Conservation (phyloP, 1,140 invertebrate species). For the Drosophila takahashii region DNA sequence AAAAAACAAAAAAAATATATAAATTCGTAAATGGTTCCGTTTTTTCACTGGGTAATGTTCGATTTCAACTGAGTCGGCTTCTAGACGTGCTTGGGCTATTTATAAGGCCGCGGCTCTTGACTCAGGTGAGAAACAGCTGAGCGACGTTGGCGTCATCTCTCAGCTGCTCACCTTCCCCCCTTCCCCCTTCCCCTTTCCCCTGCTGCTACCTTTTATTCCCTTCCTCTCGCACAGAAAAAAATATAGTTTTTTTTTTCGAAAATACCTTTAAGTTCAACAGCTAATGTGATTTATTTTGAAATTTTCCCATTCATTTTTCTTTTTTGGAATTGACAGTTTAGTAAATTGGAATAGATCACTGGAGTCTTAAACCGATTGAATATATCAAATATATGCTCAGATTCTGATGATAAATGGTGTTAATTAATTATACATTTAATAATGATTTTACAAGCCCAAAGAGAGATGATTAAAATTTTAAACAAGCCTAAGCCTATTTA, state of each 20-base stretch:
- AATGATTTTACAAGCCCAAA: no score
- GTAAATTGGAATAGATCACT: neutral
- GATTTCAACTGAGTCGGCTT: slow-evolving; percentile 72
- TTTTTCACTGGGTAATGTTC: slow-evolving; percentile 48
- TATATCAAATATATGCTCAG: neutral
- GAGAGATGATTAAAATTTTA: no score
- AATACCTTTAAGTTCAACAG: neutral
- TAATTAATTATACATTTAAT: neutral
- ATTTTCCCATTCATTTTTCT: neutral
- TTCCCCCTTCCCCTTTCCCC: neutral
- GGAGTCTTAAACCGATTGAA: neutral
- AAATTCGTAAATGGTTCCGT: slow-evolving; percentile 26
- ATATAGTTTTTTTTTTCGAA: neutral
- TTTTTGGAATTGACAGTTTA: neutral
- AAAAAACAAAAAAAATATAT: slow-evolving; percentile 13
- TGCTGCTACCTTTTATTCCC: slow-evolving; percentile 4
- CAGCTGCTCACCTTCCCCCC: slow-evolving; percentile 46
- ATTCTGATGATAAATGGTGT: neutral
- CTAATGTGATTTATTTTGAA: neutral
- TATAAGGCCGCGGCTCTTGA: slow-evolving; percentile 50
- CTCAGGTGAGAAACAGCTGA: slow-evolving; percentile 53
- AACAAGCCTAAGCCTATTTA: no score
- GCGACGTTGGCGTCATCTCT: slow-evolving; percentile 60
- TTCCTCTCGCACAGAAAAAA: slow-evolving; percentile 5
- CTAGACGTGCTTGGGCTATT: slow-evolving; percentile 65